Conservation (phyloP, 2,797 vertebrate species). For the Poliocrania exsul region DNA sequence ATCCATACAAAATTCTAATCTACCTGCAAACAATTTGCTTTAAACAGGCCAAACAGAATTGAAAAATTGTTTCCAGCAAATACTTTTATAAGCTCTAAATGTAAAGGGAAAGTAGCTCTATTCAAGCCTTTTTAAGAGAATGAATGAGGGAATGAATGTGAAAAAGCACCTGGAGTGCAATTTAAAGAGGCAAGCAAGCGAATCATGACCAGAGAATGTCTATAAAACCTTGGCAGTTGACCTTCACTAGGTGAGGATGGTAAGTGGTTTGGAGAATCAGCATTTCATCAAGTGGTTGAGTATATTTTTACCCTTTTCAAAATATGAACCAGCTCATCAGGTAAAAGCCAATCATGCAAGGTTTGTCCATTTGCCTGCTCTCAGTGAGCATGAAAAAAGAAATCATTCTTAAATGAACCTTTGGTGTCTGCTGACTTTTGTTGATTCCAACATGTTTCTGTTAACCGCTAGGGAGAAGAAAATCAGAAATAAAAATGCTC, state of each 20-base stretch:
- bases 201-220: constrained; percentile 6
- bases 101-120: background rate
- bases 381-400: constrained; percentile 43
- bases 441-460: constrained; percentile 11
- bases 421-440: constrained; percentile 7
- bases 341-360: constrained; percentile 17
- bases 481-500: constrained; percentile 28
- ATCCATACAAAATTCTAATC: background rate
- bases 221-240: constrained; percentile 68
- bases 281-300: constrained; percentile 40
- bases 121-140: constrained; percentile 16
- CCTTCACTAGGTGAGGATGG: constrained; percentile 50
- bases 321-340: constrained; percentile 27
- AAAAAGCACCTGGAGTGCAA: background rate
- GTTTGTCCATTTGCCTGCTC: constrained; percentile 38
- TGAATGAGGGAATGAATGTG: background rate
- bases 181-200: constrained; percentile 24
- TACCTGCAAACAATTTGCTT: background rate
- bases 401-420: constrained; percentile 37
- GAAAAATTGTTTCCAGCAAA: background rate
- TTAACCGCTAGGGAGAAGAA: background rate
- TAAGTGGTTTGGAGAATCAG: constrained; percentile 51
- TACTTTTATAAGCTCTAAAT: background rate
- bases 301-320: constrained; percentile 46
- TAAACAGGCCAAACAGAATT: background rate